phyloP scores from a whole-genome alignment of 2,797 vertebrate species.

The Masticophis lateralis region DNA sequence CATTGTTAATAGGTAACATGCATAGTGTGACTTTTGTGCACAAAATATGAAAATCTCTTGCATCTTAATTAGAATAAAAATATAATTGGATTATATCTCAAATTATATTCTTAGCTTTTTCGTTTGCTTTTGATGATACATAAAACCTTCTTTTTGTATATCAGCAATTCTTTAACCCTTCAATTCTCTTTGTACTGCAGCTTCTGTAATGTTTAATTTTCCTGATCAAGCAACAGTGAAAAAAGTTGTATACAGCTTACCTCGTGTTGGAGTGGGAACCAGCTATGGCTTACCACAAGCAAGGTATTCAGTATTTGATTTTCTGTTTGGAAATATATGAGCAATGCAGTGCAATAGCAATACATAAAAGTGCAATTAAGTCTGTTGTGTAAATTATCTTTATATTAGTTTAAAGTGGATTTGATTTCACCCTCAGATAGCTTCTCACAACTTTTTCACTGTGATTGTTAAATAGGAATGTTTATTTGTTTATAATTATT shows the following conservation, averaged over 20 bases:
- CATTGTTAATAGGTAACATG: background rate
- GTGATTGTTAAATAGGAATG: background rate
- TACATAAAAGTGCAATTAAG: background rate
- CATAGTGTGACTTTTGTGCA: background rate
- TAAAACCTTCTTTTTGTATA: constrained; percentile 33
- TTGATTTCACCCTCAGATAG: background rate
- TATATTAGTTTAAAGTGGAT: background rate
- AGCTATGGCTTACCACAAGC: constrained; percentile 97
- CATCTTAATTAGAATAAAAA: constrained; percentile 17
- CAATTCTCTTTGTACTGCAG: constrained; percentile 71
- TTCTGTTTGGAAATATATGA: background rate
- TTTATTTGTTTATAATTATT: background rate
- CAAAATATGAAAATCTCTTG: background rate
- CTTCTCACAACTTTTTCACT: constrained; percentile 8
- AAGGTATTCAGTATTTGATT: constrained; percentile 74
- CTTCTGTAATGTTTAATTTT: constrained; percentile 98
- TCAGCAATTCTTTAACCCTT: background rate
- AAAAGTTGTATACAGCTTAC: constrained; percentile 93
- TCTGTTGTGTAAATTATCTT: background rate
- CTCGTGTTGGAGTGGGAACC: constrained; percentile 95
- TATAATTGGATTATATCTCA: constrained; percentile 3
- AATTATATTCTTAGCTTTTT: background rate
- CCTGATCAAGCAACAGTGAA: constrained; percentile 96
- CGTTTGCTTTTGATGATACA: constrained; percentile 5
- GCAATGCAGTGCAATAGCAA: background rate